These are phyloP conservation scores for Aradus depressus DNA, from an alignment of 2,888 invertebrate species.

Conservation along the genomic window DNA sequence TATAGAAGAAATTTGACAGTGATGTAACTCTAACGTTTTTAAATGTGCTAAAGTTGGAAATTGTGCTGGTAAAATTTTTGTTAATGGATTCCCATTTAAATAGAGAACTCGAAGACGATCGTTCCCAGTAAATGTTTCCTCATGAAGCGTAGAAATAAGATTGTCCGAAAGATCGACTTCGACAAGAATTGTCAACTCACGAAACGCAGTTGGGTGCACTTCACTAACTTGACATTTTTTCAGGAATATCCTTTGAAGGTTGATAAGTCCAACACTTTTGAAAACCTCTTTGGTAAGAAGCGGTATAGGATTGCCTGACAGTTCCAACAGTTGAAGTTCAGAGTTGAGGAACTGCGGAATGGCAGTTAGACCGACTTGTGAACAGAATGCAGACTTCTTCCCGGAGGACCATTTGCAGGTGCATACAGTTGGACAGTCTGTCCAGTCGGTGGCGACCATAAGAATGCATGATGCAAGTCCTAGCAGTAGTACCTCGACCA, in stretches of 20 bases:
- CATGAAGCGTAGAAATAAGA: slow-evolving; percentile 58
- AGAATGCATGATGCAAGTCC: slow-evolving; percentile 28
- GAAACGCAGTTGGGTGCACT: slow-evolving; percentile 73
- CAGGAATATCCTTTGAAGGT: slow-evolving; percentile 72
- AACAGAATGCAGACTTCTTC: slow-evolving; percentile 79
- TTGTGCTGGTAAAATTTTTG: slow-evolving; percentile 58
- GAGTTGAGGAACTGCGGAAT: slow-evolving; percentile 59
- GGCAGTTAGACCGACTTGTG: slow-evolving; percentile 64
- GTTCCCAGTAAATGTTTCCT: slow-evolving; percentile 73
- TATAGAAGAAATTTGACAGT: slow-evolving; percentile 63
- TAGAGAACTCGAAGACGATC: slow-evolving; percentile 66
- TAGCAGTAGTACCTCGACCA: slow-evolving; percentile 22
- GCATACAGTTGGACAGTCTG: slow-evolving; percentile 75
- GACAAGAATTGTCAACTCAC: slow-evolving; percentile 70
- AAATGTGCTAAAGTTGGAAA: slow-evolving; percentile 73
- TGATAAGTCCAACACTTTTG: slow-evolving; percentile 63
- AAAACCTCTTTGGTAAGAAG: slow-evolving; percentile 67
- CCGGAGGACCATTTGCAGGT: slow-evolving; percentile 87
- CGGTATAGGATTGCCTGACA: slow-evolving; percentile 68
- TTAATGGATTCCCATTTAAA: slow-evolving; percentile 71
- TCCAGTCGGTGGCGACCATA: slow-evolving; percentile 61
- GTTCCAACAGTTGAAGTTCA: slow-evolving; percentile 75
- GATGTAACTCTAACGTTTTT: slow-evolving; percentile 65
- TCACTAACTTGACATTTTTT: slow-evolving; percentile 62
- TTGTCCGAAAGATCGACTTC: slow-evolving; percentile 82